Base-by-base conservation (phyloP, 2,888 invertebrate genomes). In the Luperina testacea region DNA sequence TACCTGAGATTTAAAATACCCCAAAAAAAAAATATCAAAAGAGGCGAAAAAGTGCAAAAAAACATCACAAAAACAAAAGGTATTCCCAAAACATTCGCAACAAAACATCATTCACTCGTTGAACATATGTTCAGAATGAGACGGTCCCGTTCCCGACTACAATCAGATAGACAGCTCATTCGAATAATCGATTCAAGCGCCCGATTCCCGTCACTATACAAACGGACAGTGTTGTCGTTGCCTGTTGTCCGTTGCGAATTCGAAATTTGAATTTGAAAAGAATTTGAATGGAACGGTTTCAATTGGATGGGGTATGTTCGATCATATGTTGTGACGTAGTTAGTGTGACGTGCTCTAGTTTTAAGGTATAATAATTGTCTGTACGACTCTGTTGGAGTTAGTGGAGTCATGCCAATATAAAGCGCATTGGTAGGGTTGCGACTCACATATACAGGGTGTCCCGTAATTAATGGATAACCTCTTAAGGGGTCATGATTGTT, bases 141-240 rank as follows among this genome's bases (percentile, higher is more conserved):
- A 90, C 84, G 85, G 84, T 86, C 87, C 90, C 90, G 87, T 90
- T 89, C 92, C 89, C 90, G 90, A 90, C 90, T 87, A 92, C 93
- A 93, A 94, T 94, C 92, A 91, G 91, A 94, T 94, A 91, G 92
- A 92, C 91, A 93, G 92, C 93, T 94, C 93, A 93, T 93, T 93
- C 92, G 92, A 94, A 93, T 94, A 94, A 95, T 94, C 94, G 93
- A 94, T 94, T 91, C 91, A 89, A 92, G 87, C 89, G 88, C 87
- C 89, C 91, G 90, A 90, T 90, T 92, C 92, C 88, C 92, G 91
- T 93, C 93, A 93, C 93, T 93, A 92, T 92, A 92, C 91, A 92
- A 92, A 90, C 90, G 91, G 91, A 88, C 91, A 91, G 90, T 92
- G 92, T 93, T 93, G 92, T 92, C 91, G 89, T 87, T 88, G 88